These are phyloP conservation scores for Trichonephila inaurata DNA, from an alignment of 1,140 invertebrate genomes.

Conservation along the genomic window DNA sequence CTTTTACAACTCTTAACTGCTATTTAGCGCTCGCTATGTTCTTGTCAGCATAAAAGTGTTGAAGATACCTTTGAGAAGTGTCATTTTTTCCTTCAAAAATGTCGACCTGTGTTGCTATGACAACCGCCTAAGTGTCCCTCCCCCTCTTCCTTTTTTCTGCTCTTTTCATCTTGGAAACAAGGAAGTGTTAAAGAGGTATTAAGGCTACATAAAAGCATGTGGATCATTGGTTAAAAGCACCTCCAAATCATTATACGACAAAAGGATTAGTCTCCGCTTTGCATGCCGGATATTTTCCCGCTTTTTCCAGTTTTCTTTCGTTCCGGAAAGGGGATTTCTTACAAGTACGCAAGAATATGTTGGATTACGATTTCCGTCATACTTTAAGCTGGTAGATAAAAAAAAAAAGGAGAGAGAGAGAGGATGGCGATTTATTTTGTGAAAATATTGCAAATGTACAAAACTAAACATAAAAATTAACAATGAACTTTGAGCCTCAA, in stretches of 20 bases:
- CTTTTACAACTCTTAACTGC: constrained; percentile 37
- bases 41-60: not conserved
- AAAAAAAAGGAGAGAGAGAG: not conserved
- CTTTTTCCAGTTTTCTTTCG: not conserved
- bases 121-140: not conserved
- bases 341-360: not conserved
- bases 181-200: constrained; percentile 62
- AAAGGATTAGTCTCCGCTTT: constrained; percentile 40
- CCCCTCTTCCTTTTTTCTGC: not conserved
- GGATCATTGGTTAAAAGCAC: constrained; percentile 67
- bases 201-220: constrained; percentile 63
- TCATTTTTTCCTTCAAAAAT: constrained; percentile 30
- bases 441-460: too few relatives aligned
- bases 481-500: too few relatives aligned
- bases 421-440: not conserved
- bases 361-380: not conserved
- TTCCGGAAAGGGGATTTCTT: not conserved
- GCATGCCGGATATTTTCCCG: not conserved
- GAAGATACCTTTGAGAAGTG: not conserved
- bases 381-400: not conserved
- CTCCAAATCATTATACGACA: constrained; percentile 69
- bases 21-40: not conserved
- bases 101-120: constrained; percentile 41
- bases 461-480: too few relatives aligned
- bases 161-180: constrained; percentile 62